phyloP scores from a whole-genome alignment of 2,797 vertebrate genomes.

The Onychomys arenicola region DNA sequence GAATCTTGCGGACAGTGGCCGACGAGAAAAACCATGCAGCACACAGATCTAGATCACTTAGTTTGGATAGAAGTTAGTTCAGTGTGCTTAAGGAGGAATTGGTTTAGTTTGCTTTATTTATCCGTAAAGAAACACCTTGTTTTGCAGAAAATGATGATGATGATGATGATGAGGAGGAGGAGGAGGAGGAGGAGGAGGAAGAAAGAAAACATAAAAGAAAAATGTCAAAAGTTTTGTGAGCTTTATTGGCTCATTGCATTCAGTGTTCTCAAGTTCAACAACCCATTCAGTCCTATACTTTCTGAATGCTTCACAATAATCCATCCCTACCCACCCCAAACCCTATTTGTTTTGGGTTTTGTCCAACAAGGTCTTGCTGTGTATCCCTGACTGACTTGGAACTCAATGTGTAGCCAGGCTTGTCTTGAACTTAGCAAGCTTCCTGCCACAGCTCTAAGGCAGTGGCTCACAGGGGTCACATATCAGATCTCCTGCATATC shows the following conservation, averaged over 20 bases:
- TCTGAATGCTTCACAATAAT: neutral
- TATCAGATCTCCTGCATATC: neutral
- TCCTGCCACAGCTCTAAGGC: neutral
- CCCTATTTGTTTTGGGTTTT: neutral
- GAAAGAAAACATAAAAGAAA: neutral
- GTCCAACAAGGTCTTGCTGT: neutral
- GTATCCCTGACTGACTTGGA: neutral
- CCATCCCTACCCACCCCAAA: slow-evolving; percentile 2
- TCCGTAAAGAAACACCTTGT: neutral
- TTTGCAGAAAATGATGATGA: neutral
- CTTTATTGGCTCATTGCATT: neutral
- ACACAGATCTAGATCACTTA: neutral
- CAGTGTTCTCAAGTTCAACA: slow-evolving; percentile 3
- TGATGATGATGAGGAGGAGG: too few relatives aligned
- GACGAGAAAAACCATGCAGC: neutral
- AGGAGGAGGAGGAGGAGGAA: neutral
- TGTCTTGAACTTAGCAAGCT: neutral
- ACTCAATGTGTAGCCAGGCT: neutral
- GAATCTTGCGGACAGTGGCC: neutral
- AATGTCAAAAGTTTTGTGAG: neutral
- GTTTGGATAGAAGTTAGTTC: neutral
- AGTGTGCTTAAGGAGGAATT: neutral
- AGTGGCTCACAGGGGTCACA: neutral
- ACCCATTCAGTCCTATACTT: neutral
- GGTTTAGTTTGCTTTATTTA: neutral